These are phyloP conservation scores for Hylyphantes graminicola DNA, from an alignment of 1,140 invertebrate genomes.

Conservation along the genomic window DNA sequence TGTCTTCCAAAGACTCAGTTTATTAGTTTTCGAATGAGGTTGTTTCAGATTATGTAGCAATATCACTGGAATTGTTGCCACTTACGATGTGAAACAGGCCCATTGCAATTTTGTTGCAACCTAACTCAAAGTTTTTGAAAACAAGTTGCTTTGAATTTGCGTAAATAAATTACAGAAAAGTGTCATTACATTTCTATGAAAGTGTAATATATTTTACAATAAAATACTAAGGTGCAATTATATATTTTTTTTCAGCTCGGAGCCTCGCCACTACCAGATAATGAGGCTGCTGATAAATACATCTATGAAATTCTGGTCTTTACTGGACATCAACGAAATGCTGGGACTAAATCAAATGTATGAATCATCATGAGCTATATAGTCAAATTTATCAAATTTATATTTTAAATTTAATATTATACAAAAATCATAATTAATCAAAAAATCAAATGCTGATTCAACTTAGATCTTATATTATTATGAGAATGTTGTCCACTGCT, in stretches of 20 bases:
- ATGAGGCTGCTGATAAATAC: constrained; percentile 71
- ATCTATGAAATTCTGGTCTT: constrained; percentile 72
- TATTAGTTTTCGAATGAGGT: too few relatives aligned
- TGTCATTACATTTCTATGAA: not conserved
- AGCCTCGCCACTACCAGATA: constrained; percentile 70
- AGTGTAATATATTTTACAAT: not conserved
- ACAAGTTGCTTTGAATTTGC: not conserved
- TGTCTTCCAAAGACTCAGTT: too few relatives aligned
- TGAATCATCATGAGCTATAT: not conserved
- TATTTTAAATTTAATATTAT: too few relatives aligned
- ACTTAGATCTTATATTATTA: too few relatives aligned
- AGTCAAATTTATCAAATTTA: not conserved
- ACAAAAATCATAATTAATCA: too few relatives aligned
- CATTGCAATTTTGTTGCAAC: not conserved
- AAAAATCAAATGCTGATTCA: too few relatives aligned
- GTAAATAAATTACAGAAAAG: not conserved
- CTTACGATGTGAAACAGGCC: too few relatives aligned
- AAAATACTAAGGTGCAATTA: not conserved
- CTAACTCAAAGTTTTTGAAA: not conserved
- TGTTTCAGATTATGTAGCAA: too few relatives aligned
- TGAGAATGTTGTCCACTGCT: too few relatives aligned
- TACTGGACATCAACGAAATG: constrained; percentile 71
- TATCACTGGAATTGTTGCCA: too few relatives aligned
- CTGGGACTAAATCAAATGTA: constrained; percentile 72
- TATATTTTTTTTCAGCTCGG: constrained; percentile 67